Base-by-base conservation (phyloP, 2,113 vertebrate species). In the Chlamydotis undulata region DNA sequence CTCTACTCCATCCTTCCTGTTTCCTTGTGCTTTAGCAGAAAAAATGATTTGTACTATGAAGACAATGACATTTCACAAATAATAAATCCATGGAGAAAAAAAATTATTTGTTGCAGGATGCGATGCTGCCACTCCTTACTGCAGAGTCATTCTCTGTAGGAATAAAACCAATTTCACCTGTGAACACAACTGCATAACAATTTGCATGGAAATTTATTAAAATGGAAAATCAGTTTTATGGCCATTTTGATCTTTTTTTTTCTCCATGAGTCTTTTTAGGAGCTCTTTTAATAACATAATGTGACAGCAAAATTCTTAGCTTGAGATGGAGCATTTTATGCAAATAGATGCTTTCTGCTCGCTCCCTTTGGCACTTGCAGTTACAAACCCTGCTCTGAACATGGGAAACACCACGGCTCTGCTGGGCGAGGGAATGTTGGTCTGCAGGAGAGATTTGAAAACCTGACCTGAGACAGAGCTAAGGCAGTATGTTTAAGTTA, bases 361-460 rank as follows among this genome's bases (percentile, higher is more conserved):
- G 64, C 86, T 87, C 80, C 19, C 39, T 57, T 80, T 21, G 4
- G 85, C 74, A 68, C 5, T 3, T 19, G 47, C 41, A 22, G 28
- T n/a, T 37, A 22, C 0, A 5, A 75, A 24, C 19, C 49, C 37
- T 24, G 24, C 11, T 41, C 39, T 24, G 60, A 9, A 7, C 23
- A 14, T 24, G 53, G 68, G 92, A 79, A 74, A 76, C 12, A 37
- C 65, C 2, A 0, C 4, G 49, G 76, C 73, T 92, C 12, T 81
- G 61, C 77, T 73, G 52, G 29, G 73, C 77, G 75, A 68, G 85
- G 70, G 57, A 91, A 68, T 55, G 52, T 61, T 77, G 53, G 41
- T 79, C 69, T 92, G 89, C 78, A 87, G 61, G 65, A 80, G 49
- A 73, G 37, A 92, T 82, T n/a, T 90, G 80, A 92, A 93, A 94